A percentile compares a stretch with the other conserved stretches of the same genome.
These are phyloP conservation scores for Ostrea edulis DNA, from an alignment of 1,140 invertebrate genomes.

Conservation along the genomic window DNA sequence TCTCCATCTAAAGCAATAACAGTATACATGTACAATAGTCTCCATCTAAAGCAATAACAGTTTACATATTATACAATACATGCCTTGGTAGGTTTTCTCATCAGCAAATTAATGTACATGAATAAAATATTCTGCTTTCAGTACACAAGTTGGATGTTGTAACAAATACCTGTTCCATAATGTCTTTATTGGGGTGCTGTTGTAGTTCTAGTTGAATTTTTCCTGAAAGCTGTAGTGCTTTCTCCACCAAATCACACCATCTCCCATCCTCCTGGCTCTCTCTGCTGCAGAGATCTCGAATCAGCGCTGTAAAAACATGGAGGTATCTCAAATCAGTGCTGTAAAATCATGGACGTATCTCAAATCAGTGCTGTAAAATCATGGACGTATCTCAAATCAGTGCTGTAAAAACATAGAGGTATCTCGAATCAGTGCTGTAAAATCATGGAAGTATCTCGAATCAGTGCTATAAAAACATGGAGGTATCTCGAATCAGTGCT, in stretches of 20 bases:
- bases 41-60: slow-evolving; percentile 60
- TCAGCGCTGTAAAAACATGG: not conserved
- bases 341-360: not conserved
- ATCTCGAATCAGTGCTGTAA: not conserved
- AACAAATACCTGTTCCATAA: slow-evolving; percentile 13
- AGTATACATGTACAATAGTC: slow-evolving; percentile 20
- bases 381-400: no score
- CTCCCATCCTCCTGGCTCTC: slow-evolving; percentile 18
- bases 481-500: not conserved
- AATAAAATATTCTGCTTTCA: no score
- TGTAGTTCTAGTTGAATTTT: not conserved
- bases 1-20: slow-evolving; percentile 62
- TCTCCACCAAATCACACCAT: slow-evolving; percentile 11
- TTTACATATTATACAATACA: no score
- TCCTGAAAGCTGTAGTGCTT: not conserved
- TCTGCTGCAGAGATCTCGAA: not conserved
- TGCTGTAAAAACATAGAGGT: no score
- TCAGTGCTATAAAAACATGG: not conserved
- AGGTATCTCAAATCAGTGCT: not conserved
- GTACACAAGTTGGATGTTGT: not conserved
- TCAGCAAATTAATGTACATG: no score
- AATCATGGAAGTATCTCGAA: not conserved
- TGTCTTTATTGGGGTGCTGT: not conserved
- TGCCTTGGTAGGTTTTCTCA: no score
- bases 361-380: not conserved